Base-by-base conservation (phyloP, 2,888 invertebrate species). In the Cephalotes varians region DNA sequence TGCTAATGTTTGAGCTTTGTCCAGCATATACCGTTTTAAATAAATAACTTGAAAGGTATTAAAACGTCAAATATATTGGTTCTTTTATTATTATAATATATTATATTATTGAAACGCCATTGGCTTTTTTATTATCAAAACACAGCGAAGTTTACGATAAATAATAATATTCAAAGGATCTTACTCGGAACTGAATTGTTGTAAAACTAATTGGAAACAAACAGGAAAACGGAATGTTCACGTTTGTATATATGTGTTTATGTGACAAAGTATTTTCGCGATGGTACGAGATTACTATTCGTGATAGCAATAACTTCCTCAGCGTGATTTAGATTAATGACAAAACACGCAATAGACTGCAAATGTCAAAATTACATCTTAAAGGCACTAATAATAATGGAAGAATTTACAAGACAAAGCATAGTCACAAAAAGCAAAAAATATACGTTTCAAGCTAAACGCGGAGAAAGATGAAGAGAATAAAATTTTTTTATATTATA, bases 221-320 rank as follows among this genome's bases (percentile, higher is more conserved):
- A 73, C 73, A 83, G 60, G 65, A 73, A 73, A 80, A 73, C 25
- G 1, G 18, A 54, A 76, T 49, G 15, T 28, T 21, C 18, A 44
- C 34, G 18, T 34, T 3, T 40, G 1, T 21, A 37, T 4, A 18
- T 10, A n/a, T 44, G 6, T 44, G 1, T 15, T 28, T 40, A 15
- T 73, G 2, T 40, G 12, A n/a, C 25, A 25, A 74, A 51, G 37
- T n/a, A 7, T 64, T 64, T 37, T 60, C 44, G 31, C 44, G 15
- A 12, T 49, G 2, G 7, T 15, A 64, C 28, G 28, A 76, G 28
- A 76, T 76, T 51, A 28, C n/a, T 28, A 47, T 34, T 74, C 6
- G 64, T 12, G 64, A 81, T 64, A 81, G 1, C 15, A 60, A 18
- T 56, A 2, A 18, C 1, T 56, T 76, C 28, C 37, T 60, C n/a